Conservation (phyloP, 2,113 vertebrate species). For the Epinephelus lanceolatus region DNA sequence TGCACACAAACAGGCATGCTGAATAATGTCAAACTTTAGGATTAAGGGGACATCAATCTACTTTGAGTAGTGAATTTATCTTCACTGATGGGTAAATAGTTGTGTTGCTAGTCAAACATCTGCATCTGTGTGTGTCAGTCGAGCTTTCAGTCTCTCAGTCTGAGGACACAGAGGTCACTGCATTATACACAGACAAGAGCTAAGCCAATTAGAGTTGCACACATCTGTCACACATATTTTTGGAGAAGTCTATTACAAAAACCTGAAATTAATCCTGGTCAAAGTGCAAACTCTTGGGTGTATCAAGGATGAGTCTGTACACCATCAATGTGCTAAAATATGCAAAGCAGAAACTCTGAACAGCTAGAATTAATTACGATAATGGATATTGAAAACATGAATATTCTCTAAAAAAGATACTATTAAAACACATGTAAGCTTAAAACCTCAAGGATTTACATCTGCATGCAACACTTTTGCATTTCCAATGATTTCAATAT, state of each 20-base stretch:
- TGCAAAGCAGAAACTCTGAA: neutral
- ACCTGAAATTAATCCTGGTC: neutral
- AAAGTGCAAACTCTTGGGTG: constrained; percentile 1
- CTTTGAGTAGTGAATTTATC: constrained; percentile 10
- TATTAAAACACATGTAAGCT: neutral
- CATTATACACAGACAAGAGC: neutral
- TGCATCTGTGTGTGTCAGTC: neutral
- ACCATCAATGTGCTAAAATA: neutral
- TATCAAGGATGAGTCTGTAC: constrained; percentile 19
- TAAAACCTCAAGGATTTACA: neutral
- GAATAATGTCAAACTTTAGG: neutral
- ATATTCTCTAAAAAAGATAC: neutral
- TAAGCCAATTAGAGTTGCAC: neutral
- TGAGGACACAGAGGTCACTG: neutral
- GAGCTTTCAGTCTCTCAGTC: neutral
- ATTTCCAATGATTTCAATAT: neutral
- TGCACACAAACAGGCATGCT: neutral
- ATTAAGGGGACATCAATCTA: neutral
- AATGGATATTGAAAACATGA: neutral
- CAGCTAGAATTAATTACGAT: neutral
- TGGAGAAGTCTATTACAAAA: neutral
- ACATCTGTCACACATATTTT: constrained; percentile 19
- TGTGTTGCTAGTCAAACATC: constrained; percentile 26
- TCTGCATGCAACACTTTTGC: neutral
- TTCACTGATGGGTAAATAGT: neutral